A percentile compares a stretch with the other conserved stretches of the same genome.
phyloP scores from a whole-genome alignment of 2,888 invertebrate genomes.

The Macaria notata region DNA sequence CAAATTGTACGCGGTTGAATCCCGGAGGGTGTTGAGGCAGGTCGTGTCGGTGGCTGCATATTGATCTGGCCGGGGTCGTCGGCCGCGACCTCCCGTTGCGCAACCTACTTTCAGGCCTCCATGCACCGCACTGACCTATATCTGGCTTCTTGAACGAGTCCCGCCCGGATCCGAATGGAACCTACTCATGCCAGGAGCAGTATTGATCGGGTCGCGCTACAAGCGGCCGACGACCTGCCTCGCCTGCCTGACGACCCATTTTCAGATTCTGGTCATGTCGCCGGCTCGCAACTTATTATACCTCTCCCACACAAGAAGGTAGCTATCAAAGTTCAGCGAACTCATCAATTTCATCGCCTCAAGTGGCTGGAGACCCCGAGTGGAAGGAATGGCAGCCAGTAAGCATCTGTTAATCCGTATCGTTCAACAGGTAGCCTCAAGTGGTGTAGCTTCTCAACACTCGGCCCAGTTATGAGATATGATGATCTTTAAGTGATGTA shows the following conservation, averaged over 20 bases:
- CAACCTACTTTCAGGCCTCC: slow-evolving; percentile 4
- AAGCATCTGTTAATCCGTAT: slow-evolving; percentile 16
- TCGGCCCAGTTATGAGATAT: background rate
- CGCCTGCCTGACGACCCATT: slow-evolving; percentile 26
- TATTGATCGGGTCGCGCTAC: slow-evolving; percentile 23
- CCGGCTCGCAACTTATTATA: background rate
- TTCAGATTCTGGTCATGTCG: slow-evolving; percentile 1
- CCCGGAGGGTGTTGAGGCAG: too few species aligned
- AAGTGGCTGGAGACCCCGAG: slow-evolving; percentile 7
- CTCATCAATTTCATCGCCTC: slow-evolving; percentile 1
- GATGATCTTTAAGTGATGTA: too few species aligned
- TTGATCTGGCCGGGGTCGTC: background rate
- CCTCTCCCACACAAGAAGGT: too few species aligned
- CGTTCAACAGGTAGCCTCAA: slow-evolving; percentile 16
- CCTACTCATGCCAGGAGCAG: slow-evolving; percentile 1
- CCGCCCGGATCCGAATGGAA: background rate
- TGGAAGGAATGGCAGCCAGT: slow-evolving; percentile 9
- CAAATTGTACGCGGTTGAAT: too few species aligned
- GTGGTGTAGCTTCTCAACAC: slow-evolving; percentile 5
- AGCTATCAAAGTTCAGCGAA: background rate
- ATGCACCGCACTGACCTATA: slow-evolving; percentile 16
- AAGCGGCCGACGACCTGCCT: slow-evolving; percentile 23
- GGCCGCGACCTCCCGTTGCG: slow-evolving; percentile 2
- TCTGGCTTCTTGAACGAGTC: background rate
- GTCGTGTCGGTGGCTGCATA: background rate